phyloP scores from a whole-genome alignment of 1,140 invertebrate species.

The Penaeus japonicus region DNA sequence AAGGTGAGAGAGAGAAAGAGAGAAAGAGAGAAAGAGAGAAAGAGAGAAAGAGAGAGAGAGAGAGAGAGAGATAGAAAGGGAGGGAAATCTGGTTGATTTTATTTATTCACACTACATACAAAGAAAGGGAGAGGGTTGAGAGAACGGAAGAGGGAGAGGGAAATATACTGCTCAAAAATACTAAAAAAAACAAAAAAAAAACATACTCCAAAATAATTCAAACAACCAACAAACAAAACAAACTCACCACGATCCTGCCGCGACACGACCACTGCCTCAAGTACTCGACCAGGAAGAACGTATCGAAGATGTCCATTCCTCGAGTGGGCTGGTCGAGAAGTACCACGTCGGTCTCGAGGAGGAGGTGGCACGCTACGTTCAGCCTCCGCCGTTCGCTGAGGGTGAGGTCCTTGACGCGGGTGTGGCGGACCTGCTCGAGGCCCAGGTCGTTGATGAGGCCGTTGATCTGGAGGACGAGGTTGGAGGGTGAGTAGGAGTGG shows the following conservation, averaged over 20 bases:
- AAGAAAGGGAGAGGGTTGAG: background rate
- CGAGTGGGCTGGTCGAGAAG: conserved; percentile 87
- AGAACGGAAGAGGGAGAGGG: background rate
- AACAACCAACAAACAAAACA: no score
- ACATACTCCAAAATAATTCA: no score
- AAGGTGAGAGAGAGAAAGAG: background rate
- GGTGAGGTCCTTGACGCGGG: conserved; percentile 80
- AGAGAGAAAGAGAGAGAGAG: background rate
- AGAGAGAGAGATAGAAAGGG: background rate
- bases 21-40: background rate
- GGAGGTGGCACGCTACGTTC: conserved; percentile 85
- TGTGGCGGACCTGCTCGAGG: conserved; percentile 81
- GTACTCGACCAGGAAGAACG: conserved; percentile 93
- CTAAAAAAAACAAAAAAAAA: no score
- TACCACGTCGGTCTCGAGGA: conserved; percentile 70
- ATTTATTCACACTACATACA: no score
- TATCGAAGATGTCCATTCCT: conserved; percentile 95
- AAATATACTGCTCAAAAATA: no score
- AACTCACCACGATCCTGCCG: conserved; percentile 66
- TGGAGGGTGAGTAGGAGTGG: background rate
- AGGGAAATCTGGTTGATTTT: background rate
- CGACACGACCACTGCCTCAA: conserved; percentile 89
- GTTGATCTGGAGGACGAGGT: conserved; percentile 73
- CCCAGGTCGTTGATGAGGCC: conserved; percentile 89
- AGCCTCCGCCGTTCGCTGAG: conserved; percentile 84